Percentiles rank a stretch among this genome's conserved stretches.
These are phyloP conservation scores for Pterocles orientalis DNA, from an alignment of 2,113 vertebrate genomes.

Conservation along the genomic window DNA sequence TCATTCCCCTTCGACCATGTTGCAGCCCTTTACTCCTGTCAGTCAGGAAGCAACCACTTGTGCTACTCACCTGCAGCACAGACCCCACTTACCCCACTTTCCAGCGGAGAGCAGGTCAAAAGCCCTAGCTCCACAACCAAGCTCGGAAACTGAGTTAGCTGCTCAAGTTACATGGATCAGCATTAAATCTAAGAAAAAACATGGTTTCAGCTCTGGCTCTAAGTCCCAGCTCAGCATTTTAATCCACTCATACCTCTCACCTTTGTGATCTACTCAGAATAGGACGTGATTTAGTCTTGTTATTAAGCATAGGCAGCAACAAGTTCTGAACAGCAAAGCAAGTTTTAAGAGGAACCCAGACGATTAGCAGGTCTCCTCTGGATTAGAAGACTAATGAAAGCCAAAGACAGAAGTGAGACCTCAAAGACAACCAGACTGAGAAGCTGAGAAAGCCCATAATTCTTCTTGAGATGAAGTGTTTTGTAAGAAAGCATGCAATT, in stretches of 20 bases:
- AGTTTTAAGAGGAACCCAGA: not conserved
- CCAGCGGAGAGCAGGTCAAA: not conserved
- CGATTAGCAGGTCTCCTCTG: not conserved
- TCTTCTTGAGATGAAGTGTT: not conserved
- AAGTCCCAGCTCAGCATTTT: not conserved
- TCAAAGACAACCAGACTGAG: not conserved
- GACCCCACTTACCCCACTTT: accelerated
- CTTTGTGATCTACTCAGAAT: not conserved
- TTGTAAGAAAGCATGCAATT: not conserved
- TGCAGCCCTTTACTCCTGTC: not conserved
- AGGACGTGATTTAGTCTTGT: not conserved
- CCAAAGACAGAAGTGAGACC: not conserved
- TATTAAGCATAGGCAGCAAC: not conserved
- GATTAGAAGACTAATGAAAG: not conserved
- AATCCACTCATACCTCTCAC: not conserved
- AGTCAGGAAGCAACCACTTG: not conserved
- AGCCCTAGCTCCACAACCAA: not conserved
- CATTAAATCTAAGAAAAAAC: not conserved
- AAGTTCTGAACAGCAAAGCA: not conserved
- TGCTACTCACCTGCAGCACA: not conserved
- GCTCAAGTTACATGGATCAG: not conserved
- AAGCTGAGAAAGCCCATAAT: not conserved
- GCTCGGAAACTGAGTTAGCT: not conserved
- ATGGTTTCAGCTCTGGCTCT: not conserved
- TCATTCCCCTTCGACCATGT: not conserved